Evolutionary conservation across 1,140 invertebrate species (phyloP).

Genomic region (Drosophila serrata): DNA sequence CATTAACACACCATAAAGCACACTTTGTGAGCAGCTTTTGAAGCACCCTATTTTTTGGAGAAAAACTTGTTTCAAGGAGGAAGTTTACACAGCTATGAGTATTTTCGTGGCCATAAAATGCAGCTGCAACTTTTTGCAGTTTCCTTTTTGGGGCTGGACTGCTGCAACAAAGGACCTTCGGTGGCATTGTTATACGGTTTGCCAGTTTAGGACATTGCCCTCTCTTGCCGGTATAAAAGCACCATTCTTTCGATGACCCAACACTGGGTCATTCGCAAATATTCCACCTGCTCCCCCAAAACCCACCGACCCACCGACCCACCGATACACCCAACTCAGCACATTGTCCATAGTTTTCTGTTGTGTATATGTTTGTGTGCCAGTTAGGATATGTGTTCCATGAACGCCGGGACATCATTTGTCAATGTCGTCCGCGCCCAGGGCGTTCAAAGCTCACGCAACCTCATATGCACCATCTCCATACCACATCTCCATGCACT

Average conservation of each 20-base stretch:
- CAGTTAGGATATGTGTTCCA: conserved; percentile 35
- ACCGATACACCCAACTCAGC: conserved; percentile 23
- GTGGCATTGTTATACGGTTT: conserved; percentile 64
- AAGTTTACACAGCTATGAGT: conserved; percentile 49
- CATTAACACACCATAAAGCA: conserved; percentile 16
- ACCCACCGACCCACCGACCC: not conserved
- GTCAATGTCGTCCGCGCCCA: conserved; percentile 74
- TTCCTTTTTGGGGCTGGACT: conserved; percentile 31
- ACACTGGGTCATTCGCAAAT: conserved; percentile 65
- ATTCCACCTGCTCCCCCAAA: conserved; percentile 45
- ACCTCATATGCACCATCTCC: conserved; percentile 56
- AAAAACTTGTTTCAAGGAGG: conserved; percentile 31
- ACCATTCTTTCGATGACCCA: conserved; percentile 51
- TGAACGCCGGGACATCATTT: conserved; percentile 67
- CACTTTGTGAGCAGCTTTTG: not conserved
- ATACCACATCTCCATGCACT: conserved; percentile 29
- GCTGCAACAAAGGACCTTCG: conserved; percentile 61
- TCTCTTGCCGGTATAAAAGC: conserved; percentile 35
- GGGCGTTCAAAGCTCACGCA: conserved; percentile 50
- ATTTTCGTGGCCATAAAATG: conserved; percentile 72
- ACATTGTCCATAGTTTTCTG: conserved; percentile 42
- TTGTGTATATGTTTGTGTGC: conserved; percentile 16
- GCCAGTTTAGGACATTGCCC: conserved; percentile 66
- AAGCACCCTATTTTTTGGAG: conserved; percentile 32
- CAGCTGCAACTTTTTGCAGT: conserved; percentile 64